Percentiles rank a stretch among this genome's conserved stretches.
These are phyloP conservation scores for Toxotes chatareus DNA, from an alignment of 2,113 vertebrate genomes.

Conservation along the genomic window DNA sequence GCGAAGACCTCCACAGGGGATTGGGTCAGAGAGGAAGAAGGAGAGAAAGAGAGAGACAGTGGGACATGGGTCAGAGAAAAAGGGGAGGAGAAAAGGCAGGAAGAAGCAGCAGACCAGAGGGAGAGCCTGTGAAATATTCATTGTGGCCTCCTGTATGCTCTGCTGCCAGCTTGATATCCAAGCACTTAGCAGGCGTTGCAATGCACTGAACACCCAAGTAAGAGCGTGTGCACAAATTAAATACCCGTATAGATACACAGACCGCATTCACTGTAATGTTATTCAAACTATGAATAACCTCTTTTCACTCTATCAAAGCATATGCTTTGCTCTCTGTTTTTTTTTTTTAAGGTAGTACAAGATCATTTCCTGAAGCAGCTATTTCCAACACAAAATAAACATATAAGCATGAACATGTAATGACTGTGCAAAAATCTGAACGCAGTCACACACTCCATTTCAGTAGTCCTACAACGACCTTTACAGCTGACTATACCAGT, in stretches of 20 bases:
- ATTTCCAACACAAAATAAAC: background rate
- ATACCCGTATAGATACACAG: accelerated
- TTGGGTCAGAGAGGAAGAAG: conserved; percentile 63
- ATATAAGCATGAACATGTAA: background rate
- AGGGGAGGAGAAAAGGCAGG: conserved; percentile 40
- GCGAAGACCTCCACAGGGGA: conserved; percentile 60
- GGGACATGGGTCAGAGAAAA: conserved; percentile 48
- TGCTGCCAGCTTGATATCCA: conserved; percentile 32
- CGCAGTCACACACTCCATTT: conserved; percentile 4
- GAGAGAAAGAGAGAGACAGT: conserved; percentile 39
- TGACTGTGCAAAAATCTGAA: background rate
- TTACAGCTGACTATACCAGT: conserved; percentile 6
- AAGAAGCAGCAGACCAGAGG: conserved; percentile 37
- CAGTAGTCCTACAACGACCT: conserved; percentile 18
- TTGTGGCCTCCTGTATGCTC: conserved; percentile 61
- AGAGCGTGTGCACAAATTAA: background rate
- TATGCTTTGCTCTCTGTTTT: background rate
- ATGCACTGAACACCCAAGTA: background rate
- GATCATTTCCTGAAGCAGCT: background rate
- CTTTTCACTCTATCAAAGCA: no score
- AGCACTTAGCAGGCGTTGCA: conserved; percentile 17
- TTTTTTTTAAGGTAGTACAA: background rate
- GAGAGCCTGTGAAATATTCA: conserved; percentile 77
- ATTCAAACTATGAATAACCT: background rate
- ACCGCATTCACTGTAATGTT: background rate